A percentile compares a stretch with the other conserved stretches of the same genome.
These are phyloP conservation scores for Cryptosula pallasiana DNA, from an alignment of 2,888 invertebrate genomes.

Conservation along the genomic window DNA sequence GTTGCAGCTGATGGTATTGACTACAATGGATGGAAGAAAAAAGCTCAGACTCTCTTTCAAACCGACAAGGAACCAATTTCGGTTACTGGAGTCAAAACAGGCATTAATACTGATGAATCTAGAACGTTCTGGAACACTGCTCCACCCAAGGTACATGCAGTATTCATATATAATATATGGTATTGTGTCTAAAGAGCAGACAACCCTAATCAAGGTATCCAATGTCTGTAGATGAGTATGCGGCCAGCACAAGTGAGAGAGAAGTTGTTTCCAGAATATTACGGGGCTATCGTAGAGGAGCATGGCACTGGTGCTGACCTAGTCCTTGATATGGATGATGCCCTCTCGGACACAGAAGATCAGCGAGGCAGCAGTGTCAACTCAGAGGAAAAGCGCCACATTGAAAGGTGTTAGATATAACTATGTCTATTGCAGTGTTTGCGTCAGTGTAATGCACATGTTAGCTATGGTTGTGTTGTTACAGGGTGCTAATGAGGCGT, in stretches of 20 bases:
- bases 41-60: slow-evolving; percentile 25
- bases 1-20: slow-evolving; percentile 16
- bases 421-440: neutral
- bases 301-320: slow-evolving; percentile 6
- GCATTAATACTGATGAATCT: slow-evolving; percentile 39
- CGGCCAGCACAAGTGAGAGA: slow-evolving; percentile 34
- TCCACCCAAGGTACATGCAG: slow-evolving; percentile 50
- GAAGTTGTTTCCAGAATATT: slow-evolving; percentile 43
- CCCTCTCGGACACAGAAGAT: slow-evolving; percentile 29
- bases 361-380: slow-evolving; percentile 27
- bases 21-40: neutral
- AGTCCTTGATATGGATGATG: slow-evolving; percentile 20
- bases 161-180: no score
- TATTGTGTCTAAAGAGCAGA: no score
- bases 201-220: no score
- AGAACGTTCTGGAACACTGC: slow-evolving; percentile 50
- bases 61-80: slow-evolving; percentile 31
- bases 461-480: neutral
- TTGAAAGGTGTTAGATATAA: slow-evolving; percentile 29
- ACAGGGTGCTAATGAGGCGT: slow-evolving; percentile 33
- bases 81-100: slow-evolving; percentile 36
- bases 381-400: slow-evolving; percentile 28
- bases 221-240: neutral
- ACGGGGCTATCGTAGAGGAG: slow-evolving; percentile 31
- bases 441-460: neutral